phyloP scores from a whole-genome alignment of 2,888 invertebrate genomes.

The Cordilura impudica region DNA sequence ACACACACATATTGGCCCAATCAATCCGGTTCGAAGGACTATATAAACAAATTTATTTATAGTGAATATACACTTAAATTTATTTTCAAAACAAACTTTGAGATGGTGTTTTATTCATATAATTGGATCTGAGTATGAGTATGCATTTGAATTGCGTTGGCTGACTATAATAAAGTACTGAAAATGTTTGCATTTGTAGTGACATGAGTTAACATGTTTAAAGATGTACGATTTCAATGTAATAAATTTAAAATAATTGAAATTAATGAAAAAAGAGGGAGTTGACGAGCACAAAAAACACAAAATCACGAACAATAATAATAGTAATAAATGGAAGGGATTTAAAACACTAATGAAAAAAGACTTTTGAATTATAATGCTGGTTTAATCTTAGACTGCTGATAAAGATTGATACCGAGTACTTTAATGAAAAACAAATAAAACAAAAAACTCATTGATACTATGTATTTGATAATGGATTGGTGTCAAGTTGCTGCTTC shows the following conservation, averaged over 20 bases:
- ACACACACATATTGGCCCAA: no score
- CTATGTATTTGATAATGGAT: no score
- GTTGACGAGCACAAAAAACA: neutral
- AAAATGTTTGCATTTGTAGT: constrained; percentile 47
- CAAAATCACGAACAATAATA: constrained; percentile 15
- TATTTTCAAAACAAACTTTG: neutral
- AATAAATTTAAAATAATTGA: constrained; percentile 53
- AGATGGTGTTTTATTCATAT: neutral
- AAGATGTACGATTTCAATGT: constrained; percentile 35
- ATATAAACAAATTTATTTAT: no score
- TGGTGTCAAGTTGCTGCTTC: no score
- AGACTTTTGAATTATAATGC: neutral
- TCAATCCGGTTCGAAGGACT: no score
- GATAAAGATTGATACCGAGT: constrained; percentile 7
- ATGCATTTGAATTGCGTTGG: neutral
- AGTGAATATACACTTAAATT: no score
- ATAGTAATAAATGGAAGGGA: neutral
- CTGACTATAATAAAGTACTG: constrained; percentile 36
- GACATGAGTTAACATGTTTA: constrained; percentile 45
- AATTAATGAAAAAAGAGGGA: constrained; percentile 29
- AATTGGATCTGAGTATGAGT: neutral
- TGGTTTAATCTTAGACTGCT: constrained; percentile 8
- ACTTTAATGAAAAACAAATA: neutral
- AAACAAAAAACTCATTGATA: no score
- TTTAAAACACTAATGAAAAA: neutral